phyloP scores from a whole-genome alignment of 2,797 vertebrate genomes.

The Agapornis canus region DNA sequence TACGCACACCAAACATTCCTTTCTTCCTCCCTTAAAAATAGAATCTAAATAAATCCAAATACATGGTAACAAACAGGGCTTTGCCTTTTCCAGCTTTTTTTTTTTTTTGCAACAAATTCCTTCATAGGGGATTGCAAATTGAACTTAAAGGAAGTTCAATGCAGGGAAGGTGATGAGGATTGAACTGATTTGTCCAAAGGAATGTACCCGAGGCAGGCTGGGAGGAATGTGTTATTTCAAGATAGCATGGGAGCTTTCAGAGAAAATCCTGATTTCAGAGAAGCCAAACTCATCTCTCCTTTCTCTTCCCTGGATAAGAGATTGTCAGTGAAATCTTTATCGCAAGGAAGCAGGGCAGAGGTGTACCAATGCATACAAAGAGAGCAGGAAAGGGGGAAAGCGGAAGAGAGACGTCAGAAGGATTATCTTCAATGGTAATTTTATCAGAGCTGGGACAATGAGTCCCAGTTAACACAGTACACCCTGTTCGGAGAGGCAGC shows the following conservation, averaged over 20 bases:
- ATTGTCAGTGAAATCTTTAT: neutral
- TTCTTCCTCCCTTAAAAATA: neutral
- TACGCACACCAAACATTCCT: neutral
- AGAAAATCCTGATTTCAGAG: neutral
- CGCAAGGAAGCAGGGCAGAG: neutral
- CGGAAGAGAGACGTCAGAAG: conserved; percentile 1
- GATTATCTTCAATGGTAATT: neutral
- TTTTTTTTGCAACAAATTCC: neutral
- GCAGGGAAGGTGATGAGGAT: neutral
- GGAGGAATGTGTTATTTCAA: rapidly evolving
- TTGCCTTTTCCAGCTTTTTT: neutral
- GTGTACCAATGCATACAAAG: neutral
- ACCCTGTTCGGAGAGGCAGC: neutral
- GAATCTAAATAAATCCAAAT: rapidly evolving
- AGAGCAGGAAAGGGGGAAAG: neutral
- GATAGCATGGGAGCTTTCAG: neutral
- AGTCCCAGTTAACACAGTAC: neutral
- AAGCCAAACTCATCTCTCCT: neutral
- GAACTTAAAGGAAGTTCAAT: neutral
- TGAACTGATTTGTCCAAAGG: neutral
- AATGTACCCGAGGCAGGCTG: neutral
- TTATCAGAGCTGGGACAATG: neutral
- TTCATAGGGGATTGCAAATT: neutral
- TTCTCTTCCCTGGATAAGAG: neutral
- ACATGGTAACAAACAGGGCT: neutral